A percentile compares a stretch with the other conserved stretches of the same genome.
phyloP scores from a whole-genome alignment of 2,888 invertebrate species.

The Heliconius ismenius region DNA sequence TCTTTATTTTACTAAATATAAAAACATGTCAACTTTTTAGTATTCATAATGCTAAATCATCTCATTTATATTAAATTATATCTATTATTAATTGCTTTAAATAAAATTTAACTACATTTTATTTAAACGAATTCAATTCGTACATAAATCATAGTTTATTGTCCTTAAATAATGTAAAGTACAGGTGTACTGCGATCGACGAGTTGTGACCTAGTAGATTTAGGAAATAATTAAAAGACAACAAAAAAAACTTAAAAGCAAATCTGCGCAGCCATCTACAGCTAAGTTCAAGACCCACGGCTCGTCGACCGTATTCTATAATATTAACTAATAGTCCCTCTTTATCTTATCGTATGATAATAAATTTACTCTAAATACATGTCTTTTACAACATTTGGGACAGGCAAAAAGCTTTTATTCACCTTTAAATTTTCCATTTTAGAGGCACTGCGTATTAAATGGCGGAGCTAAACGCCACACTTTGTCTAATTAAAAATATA shows the following conservation, averaged over 20 bases:
- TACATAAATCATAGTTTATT: neutral
- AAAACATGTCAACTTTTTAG: constrained; percentile 6
- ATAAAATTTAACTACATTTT: no score
- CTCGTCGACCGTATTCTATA: neutral
- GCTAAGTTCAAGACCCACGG: neutral
- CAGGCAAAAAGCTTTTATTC: neutral
- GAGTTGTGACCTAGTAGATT: neutral
- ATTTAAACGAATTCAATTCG: no score
- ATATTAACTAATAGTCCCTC: neutral
- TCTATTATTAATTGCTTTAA: no score
- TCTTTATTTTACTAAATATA: neutral
- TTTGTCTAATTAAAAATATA: neutral
- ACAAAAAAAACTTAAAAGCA: neutral
- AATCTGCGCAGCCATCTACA: neutral
- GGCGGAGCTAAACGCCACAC: neutral
- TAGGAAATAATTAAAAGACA: neutral
- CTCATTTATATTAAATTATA: neutral
- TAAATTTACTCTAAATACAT: neutral
- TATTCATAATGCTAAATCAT: neutral
- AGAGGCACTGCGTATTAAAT: neutral
- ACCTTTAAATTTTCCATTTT: neutral
- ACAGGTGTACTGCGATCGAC: neutral
- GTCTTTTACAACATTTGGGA: neutral
- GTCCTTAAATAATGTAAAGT: neutral
- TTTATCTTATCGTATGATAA: neutral